Evolutionary conservation across 2,888 invertebrate species (phyloP).

Genomic region (Ectropis crepuscularia): DNA sequence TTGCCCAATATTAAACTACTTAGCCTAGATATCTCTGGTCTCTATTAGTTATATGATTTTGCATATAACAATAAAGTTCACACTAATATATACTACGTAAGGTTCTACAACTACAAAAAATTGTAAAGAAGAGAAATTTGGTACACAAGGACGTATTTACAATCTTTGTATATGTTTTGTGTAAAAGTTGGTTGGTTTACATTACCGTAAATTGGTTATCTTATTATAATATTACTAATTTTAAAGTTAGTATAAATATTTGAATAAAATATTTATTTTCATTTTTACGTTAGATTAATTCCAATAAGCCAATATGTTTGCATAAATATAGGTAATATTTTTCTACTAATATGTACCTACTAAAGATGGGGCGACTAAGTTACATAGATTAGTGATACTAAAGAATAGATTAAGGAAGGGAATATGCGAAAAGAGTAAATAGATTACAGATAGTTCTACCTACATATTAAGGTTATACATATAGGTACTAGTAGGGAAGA

Average conservation of each 20-base stretch:
- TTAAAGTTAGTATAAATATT: constrained; percentile 81
- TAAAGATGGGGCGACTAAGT: constrained; percentile 61
- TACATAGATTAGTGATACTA: constrained; percentile 46
- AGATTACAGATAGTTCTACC: constrained; percentile 51
- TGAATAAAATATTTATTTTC: constrained; percentile 76
- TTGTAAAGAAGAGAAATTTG: constrained; percentile 83
- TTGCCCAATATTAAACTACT: not conserved
- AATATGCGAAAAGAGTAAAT: constrained; percentile 63
- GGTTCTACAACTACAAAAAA: constrained; percentile 73
- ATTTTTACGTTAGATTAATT: constrained; percentile 59
- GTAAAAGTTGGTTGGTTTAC: constrained; percentile 74
- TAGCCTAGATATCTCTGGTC: constrained; percentile 24
- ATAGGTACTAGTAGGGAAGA: constrained; percentile 47
- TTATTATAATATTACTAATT: constrained; percentile 68
- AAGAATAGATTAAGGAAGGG: constrained; percentile 60
- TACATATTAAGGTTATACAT: constrained; percentile 48
- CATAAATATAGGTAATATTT: constrained; percentile 36
- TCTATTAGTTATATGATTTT: constrained; percentile 23
- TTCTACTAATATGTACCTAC: constrained; percentile 49
- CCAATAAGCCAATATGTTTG: constrained; percentile 67
- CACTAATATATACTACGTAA: constrained; percentile 28
- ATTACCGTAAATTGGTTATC: constrained; percentile 56
- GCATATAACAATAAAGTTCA: constrained; percentile 25
- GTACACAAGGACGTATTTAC: constrained; percentile 77
- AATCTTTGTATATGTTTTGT: constrained; percentile 76